These are phyloP conservation scores for Mirounga angustirostris DNA, from an alignment of 2,113 vertebrate species.

Conservation along the genomic window DNA sequence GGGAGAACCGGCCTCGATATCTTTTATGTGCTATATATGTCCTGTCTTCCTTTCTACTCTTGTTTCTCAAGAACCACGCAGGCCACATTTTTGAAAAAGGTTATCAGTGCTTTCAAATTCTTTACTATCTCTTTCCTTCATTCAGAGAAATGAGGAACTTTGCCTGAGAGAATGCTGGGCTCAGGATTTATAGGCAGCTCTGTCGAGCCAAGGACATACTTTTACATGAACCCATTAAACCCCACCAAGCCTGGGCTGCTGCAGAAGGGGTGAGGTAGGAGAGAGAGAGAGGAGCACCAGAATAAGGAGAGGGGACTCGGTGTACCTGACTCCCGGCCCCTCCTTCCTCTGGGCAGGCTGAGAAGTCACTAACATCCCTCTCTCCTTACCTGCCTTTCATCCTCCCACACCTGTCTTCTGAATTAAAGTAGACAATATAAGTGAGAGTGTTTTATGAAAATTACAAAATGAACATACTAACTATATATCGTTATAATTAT, in stretches of 20 bases:
- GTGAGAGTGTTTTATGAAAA: background rate
- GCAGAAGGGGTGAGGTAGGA: fast-evolving
- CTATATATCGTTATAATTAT: background rate
- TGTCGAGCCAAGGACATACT: fast-evolving
- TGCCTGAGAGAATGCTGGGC: background rate
- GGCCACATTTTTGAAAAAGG: background rate
- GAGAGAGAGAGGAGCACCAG: too few relatives aligned
- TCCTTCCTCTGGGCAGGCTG: background rate
- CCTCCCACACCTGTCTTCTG: background rate
- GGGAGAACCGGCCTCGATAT: fast-evolving
- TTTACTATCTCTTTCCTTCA: background rate
- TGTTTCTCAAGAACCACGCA: background rate
- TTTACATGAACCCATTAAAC: too few relatives aligned
- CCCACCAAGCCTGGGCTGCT: fast-evolving
- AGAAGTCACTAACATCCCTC: fast-evolving
- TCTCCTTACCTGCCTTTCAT: background rate
- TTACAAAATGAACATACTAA: background rate
- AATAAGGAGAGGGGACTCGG: fast-evolving
- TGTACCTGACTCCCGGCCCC: fast-evolving
- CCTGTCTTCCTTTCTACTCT: background rate
- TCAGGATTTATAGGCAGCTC: background rate
- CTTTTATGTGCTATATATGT: fast-evolving
- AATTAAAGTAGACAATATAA: background rate
- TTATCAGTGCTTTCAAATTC: background rate
- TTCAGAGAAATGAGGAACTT: background rate